phyloP scores from a whole-genome alignment of 2,888 invertebrate genomes.

The Caenorhabditis sp. region DNA sequence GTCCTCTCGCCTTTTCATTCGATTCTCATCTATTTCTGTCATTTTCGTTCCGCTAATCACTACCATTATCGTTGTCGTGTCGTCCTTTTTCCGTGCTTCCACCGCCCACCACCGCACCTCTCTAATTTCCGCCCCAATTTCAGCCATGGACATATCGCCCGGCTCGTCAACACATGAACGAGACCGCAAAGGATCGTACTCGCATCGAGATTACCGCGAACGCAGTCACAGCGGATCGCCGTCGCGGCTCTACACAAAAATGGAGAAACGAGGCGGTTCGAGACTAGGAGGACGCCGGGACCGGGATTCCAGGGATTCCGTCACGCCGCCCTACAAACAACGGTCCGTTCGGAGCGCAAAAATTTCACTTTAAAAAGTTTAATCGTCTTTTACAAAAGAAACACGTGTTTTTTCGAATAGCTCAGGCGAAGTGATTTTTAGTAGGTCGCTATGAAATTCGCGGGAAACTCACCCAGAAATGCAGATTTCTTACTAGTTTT shows the following conservation, averaged over 20 bases:
- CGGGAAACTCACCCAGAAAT: no score
- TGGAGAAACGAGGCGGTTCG: conserved; percentile 36
- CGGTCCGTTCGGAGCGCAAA: not conserved
- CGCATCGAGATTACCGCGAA: conserved; percentile 37
- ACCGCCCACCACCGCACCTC: no score
- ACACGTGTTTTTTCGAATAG: no score
- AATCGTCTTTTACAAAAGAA: no score
- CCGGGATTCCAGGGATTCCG: conserved; percentile 38
- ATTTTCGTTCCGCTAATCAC: no score
- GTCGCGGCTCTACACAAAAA: conserved; percentile 18
- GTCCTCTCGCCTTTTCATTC: no score
- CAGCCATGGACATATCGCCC: conserved; percentile 52
- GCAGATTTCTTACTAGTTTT: no score
- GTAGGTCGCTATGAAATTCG: no score
- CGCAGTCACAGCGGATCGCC: conserved; percentile 47
- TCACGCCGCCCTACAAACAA: conserved; percentile 23
- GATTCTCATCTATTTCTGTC: no score
- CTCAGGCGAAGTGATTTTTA: no score
- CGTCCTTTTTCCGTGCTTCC: not conserved
- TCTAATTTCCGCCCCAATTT: not conserved
- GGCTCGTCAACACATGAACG: conserved; percentile 34
- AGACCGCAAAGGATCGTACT: conserved; percentile 27
- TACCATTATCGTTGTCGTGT: not conserved
- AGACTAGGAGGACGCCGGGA: conserved; percentile 45
- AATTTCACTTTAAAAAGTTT: no score